Evolutionary conservation across 2,113 vertebrate species (phyloP).

Genomic region (Haplochromis burtoni): DNA sequence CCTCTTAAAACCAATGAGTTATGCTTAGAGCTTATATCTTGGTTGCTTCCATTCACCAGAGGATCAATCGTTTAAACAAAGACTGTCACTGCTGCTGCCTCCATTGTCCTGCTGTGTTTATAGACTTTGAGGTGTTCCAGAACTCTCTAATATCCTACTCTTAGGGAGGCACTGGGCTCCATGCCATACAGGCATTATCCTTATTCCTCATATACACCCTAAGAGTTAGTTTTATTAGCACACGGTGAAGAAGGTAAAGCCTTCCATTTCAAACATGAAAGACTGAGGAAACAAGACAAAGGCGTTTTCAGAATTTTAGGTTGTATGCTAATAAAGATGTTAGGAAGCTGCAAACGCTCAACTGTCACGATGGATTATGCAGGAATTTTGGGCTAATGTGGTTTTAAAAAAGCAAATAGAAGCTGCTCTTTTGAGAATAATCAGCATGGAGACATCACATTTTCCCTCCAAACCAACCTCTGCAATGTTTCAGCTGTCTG

Average conservation of each 20-base stretch:
- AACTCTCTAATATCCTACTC: slow-evolving; percentile 53
- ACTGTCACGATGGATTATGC: not conserved
- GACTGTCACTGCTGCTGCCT: not conserved
- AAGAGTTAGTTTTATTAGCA: slow-evolving; percentile 45
- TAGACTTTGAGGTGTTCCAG: slow-evolving; percentile 62
- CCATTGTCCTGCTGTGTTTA: slow-evolving; percentile 30
- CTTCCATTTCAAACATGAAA: slow-evolving; percentile 25
- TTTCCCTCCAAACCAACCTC: not conserved
- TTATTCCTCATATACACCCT: not conserved
- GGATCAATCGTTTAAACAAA: not conserved
- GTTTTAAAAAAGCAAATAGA: not conserved
- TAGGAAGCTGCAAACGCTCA: not conserved
- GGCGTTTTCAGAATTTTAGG: not conserved
- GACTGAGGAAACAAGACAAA: not conserved
- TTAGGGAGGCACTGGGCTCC: slow-evolving; percentile 41
- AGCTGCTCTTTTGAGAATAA: not conserved
- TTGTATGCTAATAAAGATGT: slow-evolving; percentile 32
- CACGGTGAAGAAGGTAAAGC: slow-evolving; percentile 50
- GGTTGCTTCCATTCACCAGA: not conserved
- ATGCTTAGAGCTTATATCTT: not conserved
- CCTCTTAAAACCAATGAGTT: not conserved
- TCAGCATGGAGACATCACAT: not conserved
- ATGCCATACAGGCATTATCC: slow-evolving; percentile 21
- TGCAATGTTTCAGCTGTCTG: slow-evolving; percentile 1
- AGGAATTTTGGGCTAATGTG: slow-evolving; percentile 24